Conservation (phyloP, 2,888 invertebrate genomes). For the Agrilus cyanescens region DNA sequence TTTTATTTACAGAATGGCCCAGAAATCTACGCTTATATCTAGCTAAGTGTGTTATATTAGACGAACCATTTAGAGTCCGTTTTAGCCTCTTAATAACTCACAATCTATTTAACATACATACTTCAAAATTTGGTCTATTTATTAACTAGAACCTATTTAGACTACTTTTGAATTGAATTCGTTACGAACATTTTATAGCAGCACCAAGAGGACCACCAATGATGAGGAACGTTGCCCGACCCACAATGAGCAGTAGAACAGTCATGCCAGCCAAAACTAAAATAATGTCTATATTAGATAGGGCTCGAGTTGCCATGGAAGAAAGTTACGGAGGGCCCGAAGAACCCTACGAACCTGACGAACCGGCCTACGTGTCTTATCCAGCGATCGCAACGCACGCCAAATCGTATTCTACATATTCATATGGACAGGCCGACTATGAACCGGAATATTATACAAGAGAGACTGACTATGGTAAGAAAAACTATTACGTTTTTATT, state of each 20-base stretch:
- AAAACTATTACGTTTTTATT: too few relatives aligned
- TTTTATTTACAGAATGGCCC: too few relatives aligned
- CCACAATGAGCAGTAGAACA: slow-evolving; percentile 39
- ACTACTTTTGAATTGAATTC: too few relatives aligned
- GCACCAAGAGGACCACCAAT: slow-evolving; percentile 31
- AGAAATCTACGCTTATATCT: too few relatives aligned
- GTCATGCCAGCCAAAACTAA: slow-evolving; percentile 61
- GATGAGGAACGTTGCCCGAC: slow-evolving; percentile 34
- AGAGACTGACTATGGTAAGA: slow-evolving; percentile 11
- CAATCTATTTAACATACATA: too few relatives aligned
- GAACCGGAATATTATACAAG: slow-evolving; percentile 37
- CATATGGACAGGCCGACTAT: slow-evolving; percentile 35
- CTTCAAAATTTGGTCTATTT: too few relatives aligned
- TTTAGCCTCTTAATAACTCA: too few relatives aligned
- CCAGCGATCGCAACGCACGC: slow-evolving; percentile 22
- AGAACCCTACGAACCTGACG: slow-evolving; percentile 25
- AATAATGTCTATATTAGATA: slow-evolving; percentile 73
- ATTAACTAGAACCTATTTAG: too few relatives aligned
- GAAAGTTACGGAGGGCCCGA: slow-evolving; percentile 55
- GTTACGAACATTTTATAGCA: too few relatives aligned
- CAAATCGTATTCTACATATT: slow-evolving; percentile 26
- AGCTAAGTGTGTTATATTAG: too few relatives aligned
- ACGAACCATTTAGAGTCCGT: too few relatives aligned
- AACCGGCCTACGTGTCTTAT: slow-evolving; percentile 26
- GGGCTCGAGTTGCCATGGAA: slow-evolving; percentile 73